Conservation (phyloP, 2,888 invertebrate genomes). For the Aphodius sticticus region DNA sequence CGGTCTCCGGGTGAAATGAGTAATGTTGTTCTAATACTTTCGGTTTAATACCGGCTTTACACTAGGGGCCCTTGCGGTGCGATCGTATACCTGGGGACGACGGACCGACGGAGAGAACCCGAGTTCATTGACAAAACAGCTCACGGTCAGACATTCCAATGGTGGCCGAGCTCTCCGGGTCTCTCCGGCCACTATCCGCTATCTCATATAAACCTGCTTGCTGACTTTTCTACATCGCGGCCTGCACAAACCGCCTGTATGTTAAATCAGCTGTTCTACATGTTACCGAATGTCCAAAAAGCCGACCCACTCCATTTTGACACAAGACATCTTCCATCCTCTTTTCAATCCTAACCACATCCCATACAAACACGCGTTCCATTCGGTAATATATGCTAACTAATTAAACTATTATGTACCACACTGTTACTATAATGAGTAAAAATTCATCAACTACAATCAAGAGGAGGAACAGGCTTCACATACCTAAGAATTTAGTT, state of each 20-base stretch:
- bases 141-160: slow-evolving; percentile 48
- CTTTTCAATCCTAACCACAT: slow-evolving; percentile 9
- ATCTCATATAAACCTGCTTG: slow-evolving; percentile 42
- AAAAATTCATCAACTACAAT: too few species aligned
- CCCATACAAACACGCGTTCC: not conserved
- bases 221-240: slow-evolving; percentile 36
- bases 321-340: slow-evolving; percentile 20
- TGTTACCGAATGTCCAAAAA: slow-evolving; percentile 23
- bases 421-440: too few species aligned
- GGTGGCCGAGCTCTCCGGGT: slow-evolving; percentile 29
- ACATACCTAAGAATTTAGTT: too few species aligned
- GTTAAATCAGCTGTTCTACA: slow-evolving; percentile 38
- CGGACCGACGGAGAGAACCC: slow-evolving; percentile 23
- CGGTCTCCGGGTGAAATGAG: slow-evolving; percentile 28
- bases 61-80: not conserved
- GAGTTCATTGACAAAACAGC: slow-evolving; percentile 50
- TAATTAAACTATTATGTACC: too few species aligned
- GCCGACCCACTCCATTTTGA: slow-evolving; percentile 17
- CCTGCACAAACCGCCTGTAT: slow-evolving; percentile 35
- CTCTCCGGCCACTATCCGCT: slow-evolving; percentile 42
- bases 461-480: too few species aligned
- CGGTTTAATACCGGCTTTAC: slow-evolving; percentile 4
- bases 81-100: not conserved
- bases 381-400: too few species aligned
- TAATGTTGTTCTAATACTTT: slow-evolving; percentile 39